Conservation (phyloP, 2,113 vertebrate species). For the Apus apus region DNA sequence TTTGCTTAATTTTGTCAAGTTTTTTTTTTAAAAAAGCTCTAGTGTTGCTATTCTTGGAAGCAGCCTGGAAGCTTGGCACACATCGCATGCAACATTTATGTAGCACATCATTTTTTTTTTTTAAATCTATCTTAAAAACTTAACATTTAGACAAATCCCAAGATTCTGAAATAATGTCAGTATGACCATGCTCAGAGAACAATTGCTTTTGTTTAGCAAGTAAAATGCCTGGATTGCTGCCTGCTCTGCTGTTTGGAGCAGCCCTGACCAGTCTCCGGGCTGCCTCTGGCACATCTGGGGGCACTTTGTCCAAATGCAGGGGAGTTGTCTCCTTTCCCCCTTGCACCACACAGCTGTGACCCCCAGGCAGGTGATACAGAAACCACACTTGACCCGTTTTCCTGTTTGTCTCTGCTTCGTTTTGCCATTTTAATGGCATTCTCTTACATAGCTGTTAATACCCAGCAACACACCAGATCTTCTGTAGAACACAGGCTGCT, state of each 20-base stretch:
- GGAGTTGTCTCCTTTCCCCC: background rate
- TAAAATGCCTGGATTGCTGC: fast-evolving
- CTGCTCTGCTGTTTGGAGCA: fast-evolving
- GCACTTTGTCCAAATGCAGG: fast-evolving
- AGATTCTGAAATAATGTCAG: background rate
- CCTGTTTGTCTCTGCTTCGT: fast-evolving
- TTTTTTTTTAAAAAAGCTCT: background rate
- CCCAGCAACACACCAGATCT: background rate
- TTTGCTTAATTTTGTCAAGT: background rate
- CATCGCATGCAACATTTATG: background rate
- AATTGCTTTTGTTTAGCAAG: background rate
- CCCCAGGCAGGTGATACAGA: background rate
- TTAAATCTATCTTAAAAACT: background rate
- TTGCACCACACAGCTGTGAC: background rate
- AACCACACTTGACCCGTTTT: fast-evolving
- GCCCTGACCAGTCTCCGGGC: background rate
- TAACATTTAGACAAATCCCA: background rate
- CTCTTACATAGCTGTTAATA: background rate
- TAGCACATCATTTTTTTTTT: background rate
- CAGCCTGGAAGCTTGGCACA: background rate
- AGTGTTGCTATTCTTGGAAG: background rate
- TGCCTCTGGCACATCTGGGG: fast-evolving
- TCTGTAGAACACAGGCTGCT: background rate
- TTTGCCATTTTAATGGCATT: background rate
- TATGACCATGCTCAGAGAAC: background rate